A percentile compares a stretch with the other conserved stretches of the same genome.
Conservation (phyloP, 2,888 invertebrate species). For the Unio delphinus region DNA sequence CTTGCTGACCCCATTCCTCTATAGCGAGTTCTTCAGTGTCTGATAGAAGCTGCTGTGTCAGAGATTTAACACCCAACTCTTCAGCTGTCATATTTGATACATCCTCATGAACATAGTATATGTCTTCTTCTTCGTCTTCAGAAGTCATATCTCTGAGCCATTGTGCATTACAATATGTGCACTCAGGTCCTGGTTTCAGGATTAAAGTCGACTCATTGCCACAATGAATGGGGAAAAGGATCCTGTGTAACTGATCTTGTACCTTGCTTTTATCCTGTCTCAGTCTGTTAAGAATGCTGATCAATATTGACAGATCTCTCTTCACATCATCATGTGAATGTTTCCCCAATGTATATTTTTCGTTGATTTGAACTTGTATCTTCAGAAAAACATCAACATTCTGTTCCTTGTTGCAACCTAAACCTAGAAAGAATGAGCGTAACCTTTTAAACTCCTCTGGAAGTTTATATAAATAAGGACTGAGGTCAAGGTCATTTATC, state of each 20-base stretch:
- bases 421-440: conserved; percentile 10
- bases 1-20: conserved; percentile 53
- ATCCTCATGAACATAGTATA: conserved; percentile 44
- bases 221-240: conserved; percentile 16
- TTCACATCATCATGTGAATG: not conserved
- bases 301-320: not conserved
- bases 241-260: not conserved
- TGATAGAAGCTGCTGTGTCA: conserved; percentile 46
- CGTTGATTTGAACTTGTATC: conserved; percentile 7
- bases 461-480: conserved; percentile 23
- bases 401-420: conserved; percentile 16
- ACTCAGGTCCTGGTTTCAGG: no score
- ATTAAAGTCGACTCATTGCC: no score
- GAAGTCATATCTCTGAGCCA: conserved; percentile 14
- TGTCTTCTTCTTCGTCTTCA: conserved; percentile 12
- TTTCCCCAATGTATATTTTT: no score
- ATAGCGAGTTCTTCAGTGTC: conserved; percentile 29
- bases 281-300: conserved; percentile 18
- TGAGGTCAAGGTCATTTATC: conserved; percentile 11
- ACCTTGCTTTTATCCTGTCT: conserved; percentile 10
- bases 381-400: conserved; percentile 1
- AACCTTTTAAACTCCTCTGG: conserved; percentile 15
- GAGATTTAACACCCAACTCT: conserved; percentile 46
- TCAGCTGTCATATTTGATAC: conserved; percentile 45
- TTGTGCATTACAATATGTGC: conserved; percentile 15